These are phyloP conservation scores for Thelaira solivaga DNA, from an alignment of 2,888 invertebrate genomes.

Conservation along the genomic window DNA sequence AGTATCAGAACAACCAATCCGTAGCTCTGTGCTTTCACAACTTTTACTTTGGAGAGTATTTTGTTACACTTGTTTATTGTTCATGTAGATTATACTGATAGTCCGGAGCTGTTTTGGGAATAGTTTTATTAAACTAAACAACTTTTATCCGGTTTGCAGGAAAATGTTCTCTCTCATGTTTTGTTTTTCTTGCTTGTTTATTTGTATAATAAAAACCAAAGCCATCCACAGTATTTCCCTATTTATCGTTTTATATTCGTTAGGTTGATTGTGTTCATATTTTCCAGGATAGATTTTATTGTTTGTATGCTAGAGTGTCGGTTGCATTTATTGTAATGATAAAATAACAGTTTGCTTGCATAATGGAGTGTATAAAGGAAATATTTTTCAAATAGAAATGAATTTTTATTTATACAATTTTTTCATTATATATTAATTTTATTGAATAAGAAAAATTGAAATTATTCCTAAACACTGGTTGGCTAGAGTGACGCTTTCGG, in stretches of 20 bases:
- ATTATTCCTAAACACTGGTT: too few species aligned
- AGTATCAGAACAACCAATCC: neutral
- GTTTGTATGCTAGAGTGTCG: slow-evolving; percentile 15
- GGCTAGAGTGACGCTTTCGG: too few species aligned
- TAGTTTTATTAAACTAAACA: slow-evolving; percentile 49
- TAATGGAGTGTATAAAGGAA: neutral
- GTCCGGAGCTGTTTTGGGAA: slow-evolving; percentile 40
- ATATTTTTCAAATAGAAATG: neutral
- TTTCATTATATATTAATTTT: too few species aligned
- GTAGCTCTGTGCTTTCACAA: neutral
- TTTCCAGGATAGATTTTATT: slow-evolving; percentile 18
- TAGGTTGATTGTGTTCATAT: neutral
- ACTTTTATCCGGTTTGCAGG: slow-evolving; percentile 41
- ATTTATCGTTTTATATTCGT: neutral
- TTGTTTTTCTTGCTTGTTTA: slow-evolving; percentile 1
- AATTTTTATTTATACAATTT: neutral
- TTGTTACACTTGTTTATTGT: slow-evolving; percentile 21
- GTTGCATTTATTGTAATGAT: slow-evolving; percentile 34
- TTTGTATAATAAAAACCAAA: slow-evolving; percentile 51
- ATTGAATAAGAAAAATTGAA: too few species aligned
- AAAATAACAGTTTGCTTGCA: slow-evolving; percentile 17
- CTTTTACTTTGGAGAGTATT: slow-evolving; percentile 6
- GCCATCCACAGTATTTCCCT: slow-evolving; percentile 21
- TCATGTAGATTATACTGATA: slow-evolving; percentile 8
- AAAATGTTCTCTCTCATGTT: slow-evolving; percentile 25